Base-by-base conservation (phyloP, 2,113 vertebrate species). In the Tragelaphus imberbis region DNA sequence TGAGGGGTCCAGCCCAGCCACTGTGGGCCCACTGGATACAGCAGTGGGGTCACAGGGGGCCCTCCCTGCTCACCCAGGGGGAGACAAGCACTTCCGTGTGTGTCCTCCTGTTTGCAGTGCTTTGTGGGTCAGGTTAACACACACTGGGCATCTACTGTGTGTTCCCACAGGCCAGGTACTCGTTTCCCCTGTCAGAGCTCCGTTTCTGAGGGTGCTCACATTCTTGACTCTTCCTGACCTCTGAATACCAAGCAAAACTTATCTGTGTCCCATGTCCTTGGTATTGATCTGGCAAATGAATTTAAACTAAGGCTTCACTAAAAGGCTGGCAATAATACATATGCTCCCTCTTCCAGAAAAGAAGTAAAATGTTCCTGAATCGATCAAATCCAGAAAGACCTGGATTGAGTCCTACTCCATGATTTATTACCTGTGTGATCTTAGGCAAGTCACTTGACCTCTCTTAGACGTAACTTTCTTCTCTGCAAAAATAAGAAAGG, bases 121-220 rank as follows among this genome's bases (percentile, higher is more conserved):
- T 25, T 51, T 77, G 12, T 25, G 25, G 49, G 49, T 19, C 88
- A 21, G 4, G n/a, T 12, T 30, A 17, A 36, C n/a, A 53, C 17
- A 33, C 51, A 13, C 0, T 7, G 13, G 59, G 25, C 28, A 21
- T 23, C 58, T 23, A 0, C 68, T 56, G 1, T 1, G 6, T 51
- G 63, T 17, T 63, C 47, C 47, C 12, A 2, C 15, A 11, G 0
- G 21, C 79, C 58, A 28, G 27, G 23, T 30, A 51, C 56, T 33
- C 25, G 0, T 40, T 23, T 28, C 30, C 58, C 51, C 58, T 36
- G 16, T 33, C 5, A 14, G 3, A 53, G 13, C 13, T 23, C 33
- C 6, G 7, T 28, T 65, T 56, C 47, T 33, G 25, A 86, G 15
- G 30, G 9, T 2, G 0, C 16, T 28, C 7, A 6, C 14, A 7